Conservation (phyloP, 2,113 vertebrate species). For the Pithys albifrons region DNA sequence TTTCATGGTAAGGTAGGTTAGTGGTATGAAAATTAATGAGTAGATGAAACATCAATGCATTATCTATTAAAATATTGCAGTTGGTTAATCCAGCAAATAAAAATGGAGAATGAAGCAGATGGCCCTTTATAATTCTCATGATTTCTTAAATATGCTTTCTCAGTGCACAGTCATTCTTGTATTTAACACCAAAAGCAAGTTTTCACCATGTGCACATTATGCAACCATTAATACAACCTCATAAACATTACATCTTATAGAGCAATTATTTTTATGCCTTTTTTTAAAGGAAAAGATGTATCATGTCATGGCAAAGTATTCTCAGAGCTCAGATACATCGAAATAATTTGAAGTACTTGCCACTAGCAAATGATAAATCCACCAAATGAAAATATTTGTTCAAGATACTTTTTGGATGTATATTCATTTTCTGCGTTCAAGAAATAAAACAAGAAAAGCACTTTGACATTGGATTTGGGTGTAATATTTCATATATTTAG, state of each 20-base stretch:
- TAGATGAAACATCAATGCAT: constrained; percentile 68
- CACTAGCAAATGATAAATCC: constrained; percentile 38
- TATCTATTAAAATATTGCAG: constrained; percentile 76
- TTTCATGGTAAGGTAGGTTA: constrained; percentile 18
- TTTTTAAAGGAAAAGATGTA: constrained; percentile 49
- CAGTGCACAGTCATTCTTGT: constrained; percentile 61
- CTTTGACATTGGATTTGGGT: not conserved
- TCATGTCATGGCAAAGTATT: constrained; percentile 41
- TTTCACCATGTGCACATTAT: constrained; percentile 72
- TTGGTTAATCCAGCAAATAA: constrained; percentile 75
- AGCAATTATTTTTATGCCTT: constrained; percentile 65
- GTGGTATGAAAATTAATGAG: constrained; percentile 52
- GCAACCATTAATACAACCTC: constrained; percentile 65
- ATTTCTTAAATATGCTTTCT: constrained; percentile 74
- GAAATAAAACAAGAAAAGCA: constrained; percentile 27
- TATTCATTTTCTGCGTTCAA: constrained; percentile 5
- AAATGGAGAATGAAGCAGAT: constrained; percentile 75
- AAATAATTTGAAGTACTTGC: constrained; percentile 47
- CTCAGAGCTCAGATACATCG: not conserved
- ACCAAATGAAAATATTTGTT: not conserved
- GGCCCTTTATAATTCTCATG: constrained; percentile 71
- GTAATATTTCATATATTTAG: not conserved
- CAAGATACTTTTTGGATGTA: not conserved
- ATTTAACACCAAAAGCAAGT: constrained; percentile 72
- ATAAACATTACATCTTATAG: constrained; percentile 63